Conservation (phyloP, 2,797 vertebrate genomes). For the Anabacerthia variegaticeps region DNA sequence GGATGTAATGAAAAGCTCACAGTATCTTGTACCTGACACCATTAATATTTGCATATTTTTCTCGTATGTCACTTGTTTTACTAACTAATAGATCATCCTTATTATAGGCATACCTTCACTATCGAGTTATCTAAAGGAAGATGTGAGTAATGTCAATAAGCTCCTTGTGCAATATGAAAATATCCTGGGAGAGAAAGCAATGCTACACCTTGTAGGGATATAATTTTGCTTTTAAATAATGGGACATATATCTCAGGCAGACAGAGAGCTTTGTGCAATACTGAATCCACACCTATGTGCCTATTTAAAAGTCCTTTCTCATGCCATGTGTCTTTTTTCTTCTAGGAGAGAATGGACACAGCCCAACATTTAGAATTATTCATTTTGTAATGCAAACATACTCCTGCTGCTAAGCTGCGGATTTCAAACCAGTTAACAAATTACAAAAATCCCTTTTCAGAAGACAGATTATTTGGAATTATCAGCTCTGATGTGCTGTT, state of each 20-base stretch:
- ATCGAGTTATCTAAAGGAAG: neutral
- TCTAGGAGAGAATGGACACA: neutral
- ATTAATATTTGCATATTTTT: conserved; percentile 36
- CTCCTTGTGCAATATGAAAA: neutral
- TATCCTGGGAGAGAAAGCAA: neutral
- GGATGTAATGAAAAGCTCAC: conserved; percentile 29
- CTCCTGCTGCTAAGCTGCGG: conserved; percentile 43
- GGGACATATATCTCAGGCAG: neutral
- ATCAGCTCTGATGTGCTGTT: conserved; percentile 67
- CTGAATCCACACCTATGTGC: neutral
- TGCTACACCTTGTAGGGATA: neutral
- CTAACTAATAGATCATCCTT: conserved; percentile 37
- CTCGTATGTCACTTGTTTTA: neutral
- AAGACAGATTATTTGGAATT: conserved; percentile 74
- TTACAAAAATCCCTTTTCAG: conserved; percentile 71
- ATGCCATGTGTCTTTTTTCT: neutral
- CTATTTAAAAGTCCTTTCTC: neutral
- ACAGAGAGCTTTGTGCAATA: neutral
- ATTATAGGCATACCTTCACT: neutral
- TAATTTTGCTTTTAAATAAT: neutral
- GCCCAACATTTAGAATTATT: conserved; percentile 56
- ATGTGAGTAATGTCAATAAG: neutral
- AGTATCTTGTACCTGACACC: neutral
- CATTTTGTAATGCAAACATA: conserved; percentile 63
- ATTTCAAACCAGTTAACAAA: conserved; percentile 76